phyloP scores from a whole-genome alignment of 2,888 invertebrate species.

The Barypeithes pellucidus region DNA sequence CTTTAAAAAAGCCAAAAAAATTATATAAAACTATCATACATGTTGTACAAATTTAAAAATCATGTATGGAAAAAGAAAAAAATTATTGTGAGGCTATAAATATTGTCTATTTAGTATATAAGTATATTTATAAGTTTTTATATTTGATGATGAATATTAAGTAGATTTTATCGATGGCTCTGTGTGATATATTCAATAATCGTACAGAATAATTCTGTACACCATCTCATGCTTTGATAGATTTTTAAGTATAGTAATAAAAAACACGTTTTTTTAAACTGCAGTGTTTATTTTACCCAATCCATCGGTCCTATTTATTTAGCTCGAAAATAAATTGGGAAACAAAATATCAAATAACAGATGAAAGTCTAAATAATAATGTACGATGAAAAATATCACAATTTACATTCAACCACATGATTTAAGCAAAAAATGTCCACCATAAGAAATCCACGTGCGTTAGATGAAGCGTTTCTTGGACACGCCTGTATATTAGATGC shows the following conservation, averaged over 20 bases:
- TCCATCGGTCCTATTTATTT: neutral
- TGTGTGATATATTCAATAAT: conserved; percentile 59
- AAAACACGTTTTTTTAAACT: conserved; percentile 49
- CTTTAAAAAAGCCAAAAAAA: conserved; percentile 46
- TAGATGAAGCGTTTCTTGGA: no score
- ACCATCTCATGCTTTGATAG: conserved; percentile 60
- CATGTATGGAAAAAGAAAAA: conserved; percentile 46
- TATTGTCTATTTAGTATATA: conserved; percentile 47
- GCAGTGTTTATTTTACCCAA: conserved; percentile 5
- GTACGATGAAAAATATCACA: no score
- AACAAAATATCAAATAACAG: no score
- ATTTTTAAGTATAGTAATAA: conserved; percentile 43
- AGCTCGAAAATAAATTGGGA: no score
- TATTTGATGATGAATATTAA: conserved; percentile 45
- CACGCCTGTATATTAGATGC: no score
- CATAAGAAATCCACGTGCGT: no score
- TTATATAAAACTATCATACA: conserved; percentile 40
- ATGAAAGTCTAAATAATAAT: no score
- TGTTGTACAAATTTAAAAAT: conserved; percentile 49
- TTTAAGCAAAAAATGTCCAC: no score
- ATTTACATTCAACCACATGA: no score
- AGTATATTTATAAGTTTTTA: conserved; percentile 49
- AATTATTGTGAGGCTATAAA: conserved; percentile 47
- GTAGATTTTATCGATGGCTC: conserved; percentile 48
- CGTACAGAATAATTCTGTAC: conserved; percentile 58